These are phyloP conservation scores for Rhopalosiphum nymphaeae DNA, from an alignment of 2,888 invertebrate species.

Conservation along the genomic window DNA sequence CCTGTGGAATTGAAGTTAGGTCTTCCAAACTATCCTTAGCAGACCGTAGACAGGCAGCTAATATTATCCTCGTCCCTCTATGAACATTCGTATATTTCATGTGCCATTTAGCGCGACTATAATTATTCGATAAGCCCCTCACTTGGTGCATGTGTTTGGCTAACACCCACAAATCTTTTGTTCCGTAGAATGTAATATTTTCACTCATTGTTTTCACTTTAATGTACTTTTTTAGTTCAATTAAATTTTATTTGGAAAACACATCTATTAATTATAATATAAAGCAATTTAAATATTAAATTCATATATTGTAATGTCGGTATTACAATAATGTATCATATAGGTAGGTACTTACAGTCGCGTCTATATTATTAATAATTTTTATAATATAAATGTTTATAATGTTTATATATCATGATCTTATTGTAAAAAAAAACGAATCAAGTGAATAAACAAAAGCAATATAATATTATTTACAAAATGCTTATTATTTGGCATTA, in stretches of 20 bases:
- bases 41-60: slow-evolving; percentile 1
- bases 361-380: no score
- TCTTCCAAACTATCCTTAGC: not conserved
- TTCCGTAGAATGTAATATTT: not conserved
- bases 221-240: not conserved
- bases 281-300: not conserved
- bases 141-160: not conserved
- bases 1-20: not conserved
- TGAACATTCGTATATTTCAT: not conserved
- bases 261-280: not conserved
- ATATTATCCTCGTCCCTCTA: not conserved
- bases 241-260: not conserved
- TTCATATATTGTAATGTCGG: no score
- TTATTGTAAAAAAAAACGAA: not conserved
- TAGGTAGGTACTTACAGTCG: no score
- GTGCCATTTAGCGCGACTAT: not conserved
- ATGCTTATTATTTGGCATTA: not conserved
- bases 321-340: no score
- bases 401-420: not conserved
- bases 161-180: not conserved
- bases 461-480: not conserved
- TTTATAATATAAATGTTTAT: no score
- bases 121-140: not conserved
- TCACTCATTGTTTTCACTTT: not conserved
- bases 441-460: not conserved